phyloP scores from a whole-genome alignment of 2,797 vertebrate genomes.

The Neostethus bicornis region DNA sequence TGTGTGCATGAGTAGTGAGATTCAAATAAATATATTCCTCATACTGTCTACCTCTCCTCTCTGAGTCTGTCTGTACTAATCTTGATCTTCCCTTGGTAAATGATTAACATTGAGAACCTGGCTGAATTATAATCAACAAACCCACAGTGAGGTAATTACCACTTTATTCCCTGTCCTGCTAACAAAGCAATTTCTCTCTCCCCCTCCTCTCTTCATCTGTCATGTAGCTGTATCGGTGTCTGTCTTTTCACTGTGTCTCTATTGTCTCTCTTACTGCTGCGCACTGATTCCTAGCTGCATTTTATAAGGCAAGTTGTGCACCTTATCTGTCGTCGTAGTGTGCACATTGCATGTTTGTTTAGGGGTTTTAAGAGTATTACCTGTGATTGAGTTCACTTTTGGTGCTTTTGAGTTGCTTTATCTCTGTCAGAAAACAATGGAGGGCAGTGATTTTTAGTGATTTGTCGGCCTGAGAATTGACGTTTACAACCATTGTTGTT shows the following conservation, averaged over 20 bases:
- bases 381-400: conserved; percentile 44
- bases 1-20: conserved; percentile 42
- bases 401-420: conserved; percentile 41
- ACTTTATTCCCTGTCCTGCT: conserved; percentile 72
- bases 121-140: conserved; percentile 81
- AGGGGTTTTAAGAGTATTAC: conserved; percentile 52
- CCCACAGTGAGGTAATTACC: conserved; percentile 79
- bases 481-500: conserved; percentile 42
- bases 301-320: conserved; percentile 27
- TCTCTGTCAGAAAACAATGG: conserved; percentile 61
- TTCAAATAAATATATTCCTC: conserved; percentile 45
- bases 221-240: conserved; percentile 49
- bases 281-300: conserved; percentile 32
- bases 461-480: conserved; percentile 49
- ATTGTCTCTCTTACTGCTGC: conserved; percentile 48
- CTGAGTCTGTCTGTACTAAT: conserved; percentile 65
- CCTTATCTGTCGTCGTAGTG: conserved; percentile 55
- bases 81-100: conserved; percentile 75
- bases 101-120: conserved; percentile 80
- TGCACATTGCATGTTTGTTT: conserved; percentile 55
- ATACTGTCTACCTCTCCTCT: conserved; percentile 54
- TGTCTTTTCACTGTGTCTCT: conserved; percentile 19
- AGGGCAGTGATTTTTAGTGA: conserved; percentile 50
- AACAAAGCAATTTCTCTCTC: conserved; percentile 62
- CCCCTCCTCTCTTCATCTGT: conserved; percentile 43